phyloP scores from a whole-genome alignment of 2,113 vertebrate species.

The Rhipidura dahli region DNA sequence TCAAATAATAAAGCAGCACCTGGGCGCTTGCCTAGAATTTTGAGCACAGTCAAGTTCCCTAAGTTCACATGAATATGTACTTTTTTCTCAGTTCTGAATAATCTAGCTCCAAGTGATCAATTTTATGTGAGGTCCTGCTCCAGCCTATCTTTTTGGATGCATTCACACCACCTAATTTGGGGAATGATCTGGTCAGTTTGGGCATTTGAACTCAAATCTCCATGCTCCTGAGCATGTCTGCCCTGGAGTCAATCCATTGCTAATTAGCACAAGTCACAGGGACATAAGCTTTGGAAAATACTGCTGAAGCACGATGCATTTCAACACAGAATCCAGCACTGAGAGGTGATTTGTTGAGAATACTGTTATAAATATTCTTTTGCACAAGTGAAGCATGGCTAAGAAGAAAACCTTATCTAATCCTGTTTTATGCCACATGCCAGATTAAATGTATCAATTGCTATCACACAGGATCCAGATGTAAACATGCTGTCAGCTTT shows the following conservation, averaged over 20 bases:
- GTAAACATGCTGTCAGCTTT: neutral
- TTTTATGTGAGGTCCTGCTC: neutral
- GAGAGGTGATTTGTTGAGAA: neutral
- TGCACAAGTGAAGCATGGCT: neutral
- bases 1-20: neutral
- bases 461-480: slow-evolving; percentile 35
- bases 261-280: neutral
- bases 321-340: neutral
- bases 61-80: neutral
- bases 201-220: neutral
- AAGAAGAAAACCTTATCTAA: slow-evolving; percentile 37
- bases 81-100: neutral
- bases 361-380: neutral
- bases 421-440: slow-evolving; percentile 5
- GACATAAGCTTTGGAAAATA: neutral
- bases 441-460: slow-evolving; percentile 7
- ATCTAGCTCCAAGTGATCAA: neutral
- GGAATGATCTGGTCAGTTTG: neutral
- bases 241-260: neutral
- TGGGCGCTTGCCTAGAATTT: neutral
- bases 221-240: neutral
- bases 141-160: neutral
- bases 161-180: neutral
- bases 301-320: neutral
- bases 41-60: neutral